Conservation (phyloP, 2,113 vertebrate genomes). For the Notarius quadriscutis region DNA sequence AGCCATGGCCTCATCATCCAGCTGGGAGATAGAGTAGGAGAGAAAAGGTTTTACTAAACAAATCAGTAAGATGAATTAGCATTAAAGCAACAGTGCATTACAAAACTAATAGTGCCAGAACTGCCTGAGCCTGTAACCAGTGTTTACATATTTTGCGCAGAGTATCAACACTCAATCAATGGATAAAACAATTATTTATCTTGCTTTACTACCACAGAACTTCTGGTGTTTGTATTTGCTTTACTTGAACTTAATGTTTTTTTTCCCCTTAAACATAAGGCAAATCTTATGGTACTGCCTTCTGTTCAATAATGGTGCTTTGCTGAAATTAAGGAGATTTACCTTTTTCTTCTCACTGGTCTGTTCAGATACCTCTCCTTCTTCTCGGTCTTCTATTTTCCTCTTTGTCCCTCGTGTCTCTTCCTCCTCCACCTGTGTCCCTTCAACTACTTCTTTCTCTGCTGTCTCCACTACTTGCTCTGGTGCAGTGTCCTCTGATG, state of each 20-base stretch:
- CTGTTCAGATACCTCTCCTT: slow-evolving; percentile 55
- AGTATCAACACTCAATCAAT: not conserved
- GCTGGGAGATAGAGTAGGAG: slow-evolving; percentile 52
- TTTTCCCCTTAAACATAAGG: not conserved
- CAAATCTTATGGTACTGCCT: not conserved
- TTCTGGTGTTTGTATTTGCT: not conserved
- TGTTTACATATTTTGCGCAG: not conserved
- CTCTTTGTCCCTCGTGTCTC: slow-evolving; percentile 69
- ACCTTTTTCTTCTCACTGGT: slow-evolving; percentile 74
- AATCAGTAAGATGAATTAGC: slow-evolving; percentile 6
- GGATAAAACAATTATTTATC: not conserved
- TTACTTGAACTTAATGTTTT: not conserved
- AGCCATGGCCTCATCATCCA: slow-evolving; percentile 77
- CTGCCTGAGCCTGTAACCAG: not conserved
- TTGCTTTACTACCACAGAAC: not conserved
- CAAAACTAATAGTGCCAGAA: not conserved
- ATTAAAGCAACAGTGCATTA: not conserved
- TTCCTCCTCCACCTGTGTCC: slow-evolving; percentile 24
- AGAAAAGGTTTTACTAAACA: not conserved
- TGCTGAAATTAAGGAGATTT: not conserved
- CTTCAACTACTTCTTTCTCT: slow-evolving; percentile 40
- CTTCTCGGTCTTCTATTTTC: slow-evolving; percentile 60
- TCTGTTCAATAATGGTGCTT: not conserved
- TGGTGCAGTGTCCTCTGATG: slow-evolving; percentile 28
- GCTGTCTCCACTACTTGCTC: not conserved